Percentiles rank a stretch among this genome's conserved stretches.
Conservation (phyloP, 2,797 vertebrate genomes). For the Oreochromis mossambicus region DNA sequence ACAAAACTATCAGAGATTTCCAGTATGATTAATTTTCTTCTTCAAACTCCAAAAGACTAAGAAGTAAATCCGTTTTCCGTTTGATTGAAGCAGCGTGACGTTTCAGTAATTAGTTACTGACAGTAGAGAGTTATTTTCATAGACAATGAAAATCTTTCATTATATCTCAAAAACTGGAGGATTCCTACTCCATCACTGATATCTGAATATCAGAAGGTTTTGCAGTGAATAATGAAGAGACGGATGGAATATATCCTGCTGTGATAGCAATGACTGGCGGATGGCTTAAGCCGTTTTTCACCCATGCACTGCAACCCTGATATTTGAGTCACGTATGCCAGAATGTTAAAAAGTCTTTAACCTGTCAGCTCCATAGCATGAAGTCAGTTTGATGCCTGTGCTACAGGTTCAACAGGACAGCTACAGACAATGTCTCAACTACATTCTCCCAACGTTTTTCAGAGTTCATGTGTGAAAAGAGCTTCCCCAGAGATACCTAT, state of each 20-base stretch:
- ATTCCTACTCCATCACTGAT: not conserved
- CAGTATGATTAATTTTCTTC: not conserved
- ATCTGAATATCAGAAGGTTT: not conserved
- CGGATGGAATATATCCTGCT: conserved; percentile 2
- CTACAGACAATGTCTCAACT: not conserved
- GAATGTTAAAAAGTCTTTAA: not conserved
- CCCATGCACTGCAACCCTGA: not conserved
- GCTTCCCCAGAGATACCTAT: not conserved
- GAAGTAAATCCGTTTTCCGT: not conserved
- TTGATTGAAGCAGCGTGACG: conserved; percentile 23
- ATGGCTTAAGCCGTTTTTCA: not conserved
- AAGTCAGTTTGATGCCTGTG: not conserved
- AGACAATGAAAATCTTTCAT: conserved; percentile 1
- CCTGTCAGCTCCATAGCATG: not conserved
- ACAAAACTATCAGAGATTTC: not conserved
- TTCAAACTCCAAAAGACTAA: not conserved
- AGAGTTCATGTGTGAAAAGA: not conserved
- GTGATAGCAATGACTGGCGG: not conserved
- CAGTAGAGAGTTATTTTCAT: conserved; percentile 29
- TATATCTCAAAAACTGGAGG: not conserved
- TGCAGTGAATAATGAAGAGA: not conserved
- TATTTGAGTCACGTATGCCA: not conserved
- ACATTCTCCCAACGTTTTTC: not conserved
- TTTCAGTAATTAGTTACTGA: conserved; percentile 18
- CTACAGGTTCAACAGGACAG: not conserved